Evolutionary conservation across 2,888 invertebrate genomes (phyloP).

Genomic region (Calliopum simillimum): DNA sequence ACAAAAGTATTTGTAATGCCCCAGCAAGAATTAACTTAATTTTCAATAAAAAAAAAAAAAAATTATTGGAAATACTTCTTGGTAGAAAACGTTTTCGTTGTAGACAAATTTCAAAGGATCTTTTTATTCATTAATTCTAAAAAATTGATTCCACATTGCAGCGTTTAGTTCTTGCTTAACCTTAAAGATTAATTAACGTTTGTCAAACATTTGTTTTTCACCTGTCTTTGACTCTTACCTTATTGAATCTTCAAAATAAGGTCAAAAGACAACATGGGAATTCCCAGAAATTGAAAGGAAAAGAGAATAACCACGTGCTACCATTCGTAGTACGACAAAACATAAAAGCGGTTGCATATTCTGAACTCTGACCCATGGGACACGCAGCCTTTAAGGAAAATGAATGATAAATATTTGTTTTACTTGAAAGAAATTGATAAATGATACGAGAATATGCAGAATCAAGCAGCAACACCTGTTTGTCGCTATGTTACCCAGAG

Average conservation of each 20-base stretch:
- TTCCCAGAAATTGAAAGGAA: constrained; percentile 36
- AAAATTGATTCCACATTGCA: constrained; percentile 11
- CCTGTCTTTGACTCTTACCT: neutral
- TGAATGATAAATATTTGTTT: constrained; percentile 44
- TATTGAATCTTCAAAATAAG: constrained; percentile 15
- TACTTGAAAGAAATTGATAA: constrained; percentile 31
- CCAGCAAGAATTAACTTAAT: no score
- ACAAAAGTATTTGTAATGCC: no score
- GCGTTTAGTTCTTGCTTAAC: constrained; percentile 38
- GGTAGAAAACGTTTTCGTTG: no score
- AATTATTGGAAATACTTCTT: no score
- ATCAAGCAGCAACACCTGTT: constrained; percentile 15
- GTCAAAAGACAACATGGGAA: constrained; percentile 39
- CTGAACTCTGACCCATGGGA: constrained; percentile 4
- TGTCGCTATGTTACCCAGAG: neutral
- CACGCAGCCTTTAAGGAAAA: constrained; percentile 14
- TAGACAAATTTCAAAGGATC: no score
- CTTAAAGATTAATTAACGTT: constrained; percentile 28
- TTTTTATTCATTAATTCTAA: no score
- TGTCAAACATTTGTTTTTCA: no score
- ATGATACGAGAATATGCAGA: constrained; percentile 28
- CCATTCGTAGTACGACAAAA: neutral
- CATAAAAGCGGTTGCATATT: constrained; percentile 27
- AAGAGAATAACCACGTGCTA: constrained; percentile 22
- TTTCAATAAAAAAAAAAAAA: no score